These are phyloP conservation scores for Ptiloglossa arizonensis DNA, from an alignment of 1,140 invertebrate genomes.

Conservation along the genomic window DNA sequence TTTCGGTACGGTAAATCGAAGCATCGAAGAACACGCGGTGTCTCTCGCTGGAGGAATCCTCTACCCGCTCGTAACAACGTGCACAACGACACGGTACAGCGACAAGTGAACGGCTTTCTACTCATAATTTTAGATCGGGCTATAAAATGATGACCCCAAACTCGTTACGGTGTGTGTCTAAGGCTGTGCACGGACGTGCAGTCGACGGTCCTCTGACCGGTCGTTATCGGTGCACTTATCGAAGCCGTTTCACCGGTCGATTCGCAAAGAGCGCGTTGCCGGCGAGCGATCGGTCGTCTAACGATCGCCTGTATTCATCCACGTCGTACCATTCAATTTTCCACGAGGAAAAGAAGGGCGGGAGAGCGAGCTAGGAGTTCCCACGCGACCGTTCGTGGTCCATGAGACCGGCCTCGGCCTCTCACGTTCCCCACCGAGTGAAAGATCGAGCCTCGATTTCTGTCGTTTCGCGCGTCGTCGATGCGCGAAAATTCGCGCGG, in stretches of 20 bases:
- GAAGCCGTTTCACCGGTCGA: conserved; percentile 47
- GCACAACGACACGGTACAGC: background rate
- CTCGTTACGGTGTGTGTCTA: background rate
- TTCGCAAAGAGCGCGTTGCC: conserved; percentile 40
- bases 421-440: conserved; percentile 50
- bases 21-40: too few species aligned
- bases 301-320: conserved; percentile 60
- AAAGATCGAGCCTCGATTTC: conserved; percentile 54
- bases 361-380: conserved; percentile 52
- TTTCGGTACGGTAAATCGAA: too few species aligned
- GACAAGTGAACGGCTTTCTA: background rate
- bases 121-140: background rate
- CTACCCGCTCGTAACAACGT: too few species aligned
- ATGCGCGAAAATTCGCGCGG: background rate
- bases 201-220: conserved; percentile 18
- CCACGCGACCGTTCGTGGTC: conserved; percentile 59
- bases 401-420: conserved; percentile 19
- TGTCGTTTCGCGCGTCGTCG: conserved; percentile 30
- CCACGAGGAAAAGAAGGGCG: conserved; percentile 39
- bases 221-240: conserved; percentile 66
- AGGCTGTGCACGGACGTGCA: background rate
- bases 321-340: conserved; percentile 70
- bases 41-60: background rate
- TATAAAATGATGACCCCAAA: conserved; percentile 23
- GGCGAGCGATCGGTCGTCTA: conserved; percentile 53